A percentile compares a stretch with the other conserved stretches of the same genome.
Evolutionary conservation across 2,888 invertebrate genomes (phyloP).

Genomic region (Microplitis manilae): DNA sequence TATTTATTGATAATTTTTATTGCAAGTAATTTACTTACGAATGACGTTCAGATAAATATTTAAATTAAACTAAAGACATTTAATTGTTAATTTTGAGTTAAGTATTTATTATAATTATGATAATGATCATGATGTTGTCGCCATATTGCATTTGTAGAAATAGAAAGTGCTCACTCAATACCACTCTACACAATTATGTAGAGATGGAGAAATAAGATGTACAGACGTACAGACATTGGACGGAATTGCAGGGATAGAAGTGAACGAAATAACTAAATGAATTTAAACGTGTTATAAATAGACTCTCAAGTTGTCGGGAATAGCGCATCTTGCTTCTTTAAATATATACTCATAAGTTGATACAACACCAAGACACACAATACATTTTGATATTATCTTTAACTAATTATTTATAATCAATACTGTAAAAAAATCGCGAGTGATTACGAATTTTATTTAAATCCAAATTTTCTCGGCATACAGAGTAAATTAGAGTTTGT

Average conservation of each 20-base stretch:
- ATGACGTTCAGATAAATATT: too few relatives aligned
- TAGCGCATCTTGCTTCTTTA: conserved; percentile 18
- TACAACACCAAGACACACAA: neutral
- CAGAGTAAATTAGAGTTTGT: too few relatives aligned
- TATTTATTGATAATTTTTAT: too few relatives aligned
- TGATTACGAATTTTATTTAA: too few relatives aligned
- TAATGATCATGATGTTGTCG: conserved; percentile 19
- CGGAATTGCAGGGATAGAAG: conserved; percentile 30
- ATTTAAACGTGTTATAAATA: conserved; percentile 57
- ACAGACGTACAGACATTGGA: conserved; percentile 4
- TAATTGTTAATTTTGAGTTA: too few relatives aligned
- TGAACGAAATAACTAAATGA: conserved; percentile 61
- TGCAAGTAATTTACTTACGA: too few relatives aligned
- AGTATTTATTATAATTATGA: neutral
- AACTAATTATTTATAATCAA: neutral
- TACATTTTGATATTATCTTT: neutral
- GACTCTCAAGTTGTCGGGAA: conserved; percentile 35
- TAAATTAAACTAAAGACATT: too few relatives aligned
- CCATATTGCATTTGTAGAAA: conserved; percentile 58
- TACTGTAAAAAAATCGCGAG: too few relatives aligned
- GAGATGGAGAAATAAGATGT: neutral
- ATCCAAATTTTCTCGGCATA: too few relatives aligned
- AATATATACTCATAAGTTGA: conserved; percentile 7
- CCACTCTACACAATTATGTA: neutral
- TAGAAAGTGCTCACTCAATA: conserved; percentile 55